phyloP scores from a whole-genome alignment of 1,140 invertebrate genomes.

The Stegodyphus dumicola region DNA sequence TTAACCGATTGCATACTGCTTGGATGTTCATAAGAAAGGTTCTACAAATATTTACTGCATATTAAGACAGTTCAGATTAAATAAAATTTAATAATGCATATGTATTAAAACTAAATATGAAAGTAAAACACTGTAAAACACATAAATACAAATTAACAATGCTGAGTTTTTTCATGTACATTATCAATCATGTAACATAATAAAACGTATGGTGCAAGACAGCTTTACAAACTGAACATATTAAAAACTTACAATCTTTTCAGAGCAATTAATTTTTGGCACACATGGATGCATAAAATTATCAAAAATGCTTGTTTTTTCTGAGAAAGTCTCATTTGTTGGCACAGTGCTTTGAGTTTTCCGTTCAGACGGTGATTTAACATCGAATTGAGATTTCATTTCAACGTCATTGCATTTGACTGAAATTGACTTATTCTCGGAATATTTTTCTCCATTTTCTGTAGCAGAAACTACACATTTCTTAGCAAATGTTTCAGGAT shows the following conservation, averaged over 20 bases:
- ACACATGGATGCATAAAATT: slow-evolving; percentile 23
- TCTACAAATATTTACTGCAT: too few relatives aligned
- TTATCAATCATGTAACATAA: not conserved
- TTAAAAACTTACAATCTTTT: slow-evolving; percentile 58
- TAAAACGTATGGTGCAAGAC: not conserved
- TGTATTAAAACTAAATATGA: not conserved
- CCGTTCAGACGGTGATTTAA: not conserved
- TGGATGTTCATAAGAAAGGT: too few relatives aligned
- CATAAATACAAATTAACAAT: not conserved
- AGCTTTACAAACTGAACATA: not conserved
- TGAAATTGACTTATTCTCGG: not conserved
- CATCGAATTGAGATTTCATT: too few relatives aligned
- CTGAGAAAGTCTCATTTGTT: too few relatives aligned
- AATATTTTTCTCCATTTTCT: slow-evolving; percentile 24
- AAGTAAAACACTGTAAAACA: not conserved
- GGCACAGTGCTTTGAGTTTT: slow-evolving; percentile 2
- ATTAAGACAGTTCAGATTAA: too few relatives aligned
- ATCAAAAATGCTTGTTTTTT: not conserved
- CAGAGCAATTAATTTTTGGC: slow-evolving; percentile 58
- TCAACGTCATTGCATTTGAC: too few relatives aligned
- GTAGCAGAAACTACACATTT: slow-evolving; percentile 20
- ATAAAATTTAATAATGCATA: not conserved
- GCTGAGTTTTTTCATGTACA: not conserved
- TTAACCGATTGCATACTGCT: not conserved
- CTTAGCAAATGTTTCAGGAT: slow-evolving; percentile 10